A percentile compares a stretch with the other conserved stretches of the same genome.
Conservation (phyloP, 1,140 invertebrate species). For the Homalodisca vitripennis region DNA sequence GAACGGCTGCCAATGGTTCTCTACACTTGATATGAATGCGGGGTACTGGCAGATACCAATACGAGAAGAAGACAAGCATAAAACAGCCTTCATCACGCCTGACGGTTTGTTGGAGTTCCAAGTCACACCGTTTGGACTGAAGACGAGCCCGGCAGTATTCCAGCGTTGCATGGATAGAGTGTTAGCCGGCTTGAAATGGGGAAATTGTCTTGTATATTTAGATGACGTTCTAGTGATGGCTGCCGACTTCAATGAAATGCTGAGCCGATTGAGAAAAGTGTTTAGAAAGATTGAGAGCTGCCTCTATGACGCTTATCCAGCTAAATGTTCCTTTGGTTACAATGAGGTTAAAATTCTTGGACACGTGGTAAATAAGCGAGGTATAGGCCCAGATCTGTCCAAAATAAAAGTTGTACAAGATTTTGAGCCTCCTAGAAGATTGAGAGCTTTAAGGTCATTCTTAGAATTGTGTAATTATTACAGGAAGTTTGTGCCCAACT, state of each 20-base stretch:
- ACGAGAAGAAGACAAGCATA: background rate
- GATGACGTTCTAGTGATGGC: conserved; percentile 43
- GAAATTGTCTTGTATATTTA: conserved; percentile 35
- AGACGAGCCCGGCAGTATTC: conserved; percentile 42
- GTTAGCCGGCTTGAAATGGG: conserved; percentile 30
- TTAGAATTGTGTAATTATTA: conserved; percentile 45
- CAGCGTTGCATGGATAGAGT: conserved; percentile 42
- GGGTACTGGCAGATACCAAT: conserved; percentile 41
- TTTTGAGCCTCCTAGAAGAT: conserved; percentile 34
- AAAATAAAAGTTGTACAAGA: conserved; percentile 43
- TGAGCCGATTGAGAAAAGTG: conserved; percentile 35
- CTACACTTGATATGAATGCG: conserved; percentile 42
- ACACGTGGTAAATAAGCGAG: conserved; percentile 41
- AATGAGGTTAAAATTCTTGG: conserved; percentile 45
- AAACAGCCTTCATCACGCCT: conserved; percentile 36
- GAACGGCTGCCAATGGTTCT: conserved; percentile 40
- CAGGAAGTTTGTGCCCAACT: conserved; percentile 44
- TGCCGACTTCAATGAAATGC: conserved; percentile 38
- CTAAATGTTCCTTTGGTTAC: conserved; percentile 46
- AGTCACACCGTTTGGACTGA: conserved; percentile 46
- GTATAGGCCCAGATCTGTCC: conserved; percentile 44
- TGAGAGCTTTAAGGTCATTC: conserved; percentile 36
- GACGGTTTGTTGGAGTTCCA: conserved; percentile 43
- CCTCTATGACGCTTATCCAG: conserved; percentile 40
- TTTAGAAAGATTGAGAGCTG: conserved; percentile 36